Evolutionary conservation across 1,140 invertebrate species (phyloP), one percentile per base, ranked within the genome.

Genomic region (Macrotrachela quadricornifera): DNA sequence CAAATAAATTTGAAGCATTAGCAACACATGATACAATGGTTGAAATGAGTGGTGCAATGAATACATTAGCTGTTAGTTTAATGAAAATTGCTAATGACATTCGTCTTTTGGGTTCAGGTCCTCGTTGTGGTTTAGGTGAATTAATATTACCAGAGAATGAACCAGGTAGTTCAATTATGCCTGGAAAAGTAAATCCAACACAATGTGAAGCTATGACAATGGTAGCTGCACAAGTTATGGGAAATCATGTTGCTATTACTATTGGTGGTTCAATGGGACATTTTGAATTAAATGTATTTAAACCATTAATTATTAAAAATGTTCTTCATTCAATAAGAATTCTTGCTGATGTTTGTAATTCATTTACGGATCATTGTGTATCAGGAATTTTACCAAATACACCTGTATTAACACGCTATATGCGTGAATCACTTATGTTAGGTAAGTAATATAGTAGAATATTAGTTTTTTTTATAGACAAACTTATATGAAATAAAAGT

Each of bases 61-160:
- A 97, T 73, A 82, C 81, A 0, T 66, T 97, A 39, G 88, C 92
- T 2, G 79, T 79, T 18, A 92, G 87, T 56, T 69, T 97, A 10
- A 96, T 96, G 86, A 99, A 97, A 76, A 91, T 99, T 61, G 88
- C 80, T 48, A 97, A 97, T 71, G 94, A 99, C 71, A 86, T 99
- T 53, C 69, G 85, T 58, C 82, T 97, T 59, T 72, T 99, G 46
- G 91, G 82, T 0, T 95, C 88, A 37, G 94, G 94, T 10, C 94
- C 94, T 0, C 76, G 92, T 42, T 96, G 85, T 68, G 94, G 94
- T 13, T 71, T 99, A 0, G 92, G 85, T n/a, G 94, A 99, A 73
- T 68, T 97, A 0, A 77, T 76, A 43, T 73, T 99, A 41, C 92
- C 94, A 0, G 92, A 96, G 74, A 96, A 97, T 71, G 94, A 99